Evolutionary conservation across 2,888 invertebrate species (phyloP).

Genomic region (Busseola fusca): DNA sequence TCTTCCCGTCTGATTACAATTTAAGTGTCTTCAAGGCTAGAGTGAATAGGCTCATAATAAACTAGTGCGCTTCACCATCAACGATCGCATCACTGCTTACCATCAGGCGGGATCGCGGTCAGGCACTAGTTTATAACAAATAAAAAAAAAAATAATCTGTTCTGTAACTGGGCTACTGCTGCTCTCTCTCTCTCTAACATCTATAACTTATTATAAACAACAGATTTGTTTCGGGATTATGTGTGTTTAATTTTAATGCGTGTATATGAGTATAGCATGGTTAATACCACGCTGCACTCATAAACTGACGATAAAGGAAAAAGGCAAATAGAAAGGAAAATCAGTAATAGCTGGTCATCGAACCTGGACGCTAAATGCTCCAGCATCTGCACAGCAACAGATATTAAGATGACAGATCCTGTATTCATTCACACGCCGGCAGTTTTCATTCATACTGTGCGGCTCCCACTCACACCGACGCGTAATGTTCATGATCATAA

Average conservation of each 20-base stretch:
- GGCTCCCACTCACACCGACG: constrained; percentile 17
- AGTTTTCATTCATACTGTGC: constrained; percentile 52
- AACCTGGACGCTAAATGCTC: constrained; percentile 10
- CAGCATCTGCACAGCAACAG: constrained; percentile 24
- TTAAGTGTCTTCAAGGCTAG: too few species aligned
- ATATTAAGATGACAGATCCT: constrained; percentile 53
- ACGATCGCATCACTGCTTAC: too few species aligned
- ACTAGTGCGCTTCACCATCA: too few species aligned
- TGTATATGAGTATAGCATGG: too few species aligned
- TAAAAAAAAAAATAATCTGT: too few species aligned
- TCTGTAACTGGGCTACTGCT: too few species aligned
- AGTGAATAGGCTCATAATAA: too few species aligned
- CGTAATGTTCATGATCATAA: constrained; percentile 5
- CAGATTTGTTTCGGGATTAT: not conserved
- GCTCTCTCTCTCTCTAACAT: too few species aligned
- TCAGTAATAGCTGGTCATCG: not conserved
- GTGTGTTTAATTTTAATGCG: not conserved
- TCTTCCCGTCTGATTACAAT: too few species aligned
- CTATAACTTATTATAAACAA: too few species aligned
- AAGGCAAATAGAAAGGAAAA: constrained; percentile 1
- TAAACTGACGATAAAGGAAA: not conserved
- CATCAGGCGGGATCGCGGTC: too few species aligned
- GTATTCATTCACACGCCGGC: constrained; percentile 53
- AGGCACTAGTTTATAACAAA: too few species aligned
- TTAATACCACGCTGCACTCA: not conserved